Evolutionary conservation across 2,797 vertebrate genomes (phyloP).

Genomic region (Gambusia yucatana): DNA sequence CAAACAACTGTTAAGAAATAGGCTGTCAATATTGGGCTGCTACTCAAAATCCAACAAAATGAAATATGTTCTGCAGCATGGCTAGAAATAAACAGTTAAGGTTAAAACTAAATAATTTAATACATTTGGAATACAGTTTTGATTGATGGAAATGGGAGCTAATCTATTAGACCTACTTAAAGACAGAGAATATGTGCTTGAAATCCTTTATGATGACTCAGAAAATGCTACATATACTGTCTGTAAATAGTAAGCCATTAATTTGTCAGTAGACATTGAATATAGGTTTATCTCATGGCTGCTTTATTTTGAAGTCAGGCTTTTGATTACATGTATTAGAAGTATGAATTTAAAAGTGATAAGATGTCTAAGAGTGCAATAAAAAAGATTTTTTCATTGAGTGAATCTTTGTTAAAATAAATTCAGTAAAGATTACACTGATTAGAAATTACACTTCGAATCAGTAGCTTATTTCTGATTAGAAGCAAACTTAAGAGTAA

Average conservation of each 20-base stretch:
- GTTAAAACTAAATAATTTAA: background rate
- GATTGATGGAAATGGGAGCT: background rate
- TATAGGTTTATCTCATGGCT: background rate
- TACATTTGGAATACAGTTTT: background rate
- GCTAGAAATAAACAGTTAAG: background rate
- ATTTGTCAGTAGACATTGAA: background rate
- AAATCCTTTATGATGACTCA: background rate
- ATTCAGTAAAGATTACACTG: background rate
- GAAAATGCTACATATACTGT: conserved; percentile 8
- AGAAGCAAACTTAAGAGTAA: background rate
- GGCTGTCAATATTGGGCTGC: background rate
- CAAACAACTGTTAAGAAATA: background rate
- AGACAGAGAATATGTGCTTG: background rate
- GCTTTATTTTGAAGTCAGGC: background rate
- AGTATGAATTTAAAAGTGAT: background rate
- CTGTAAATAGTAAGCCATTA: background rate
- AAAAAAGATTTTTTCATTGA: background rate
- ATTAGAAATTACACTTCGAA: no score
- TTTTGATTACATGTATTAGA: background rate
- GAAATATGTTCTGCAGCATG: background rate
- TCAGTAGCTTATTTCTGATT: no score
- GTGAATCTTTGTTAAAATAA: background rate
- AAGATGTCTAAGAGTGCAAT: background rate
- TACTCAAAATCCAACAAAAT: background rate
- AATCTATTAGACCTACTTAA: background rate